Base-by-base conservation (phyloP, 2,113 vertebrate genomes). In the Heterochromis multidens region DNA sequence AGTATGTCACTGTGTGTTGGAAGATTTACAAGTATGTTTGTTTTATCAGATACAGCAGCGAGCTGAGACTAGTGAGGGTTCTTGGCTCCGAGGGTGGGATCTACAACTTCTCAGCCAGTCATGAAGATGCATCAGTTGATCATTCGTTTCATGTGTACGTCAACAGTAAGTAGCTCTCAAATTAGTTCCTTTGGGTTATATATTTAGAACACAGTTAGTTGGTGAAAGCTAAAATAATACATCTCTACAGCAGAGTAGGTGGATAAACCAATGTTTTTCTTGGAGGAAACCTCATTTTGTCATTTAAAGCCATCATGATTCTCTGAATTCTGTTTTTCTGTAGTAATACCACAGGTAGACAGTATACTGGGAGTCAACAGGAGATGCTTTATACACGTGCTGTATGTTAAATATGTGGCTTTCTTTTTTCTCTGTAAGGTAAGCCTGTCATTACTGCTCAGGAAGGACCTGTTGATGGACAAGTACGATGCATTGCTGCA, bases 51-150 rank as follows among this genome's bases (percentile, higher is more conserved):
- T 98, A 97, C 16, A 89, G 94, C 86, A 98, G 95, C 81, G 96
- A 98, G 89, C 97, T 99, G 93, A 97, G 96, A 83, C 95, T 99
- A 21, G 98, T 99, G 46, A 96, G 99, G 88, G 94, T 99, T 81
- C 97, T 97, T 78, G 96, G 95, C 87, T 95, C 95, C 3, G 99
- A 99, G 94, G 97, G 97, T 43, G 99, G 99, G 87, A 95, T 97
- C 87, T 99, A 99, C 88, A 97, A 95, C 2, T 98, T 99, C 94
- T 96, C 95, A 21, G 97, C 96, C 92, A 96, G 95, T 91, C 97
- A 99, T 70, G 93, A 96, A 57, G 97, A 99, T 37, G 96, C 96
- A 74, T 96, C 89, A 19, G 93, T 96, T 79, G 96, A 96, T 29
- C 89, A 97, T 85, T 95, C 95, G 9, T 99, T 99, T 91, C 95